These are phyloP conservation scores for Strigamia maritima DNA, from an alignment of 2,888 invertebrate genomes.

Conservation along the genomic window DNA sequence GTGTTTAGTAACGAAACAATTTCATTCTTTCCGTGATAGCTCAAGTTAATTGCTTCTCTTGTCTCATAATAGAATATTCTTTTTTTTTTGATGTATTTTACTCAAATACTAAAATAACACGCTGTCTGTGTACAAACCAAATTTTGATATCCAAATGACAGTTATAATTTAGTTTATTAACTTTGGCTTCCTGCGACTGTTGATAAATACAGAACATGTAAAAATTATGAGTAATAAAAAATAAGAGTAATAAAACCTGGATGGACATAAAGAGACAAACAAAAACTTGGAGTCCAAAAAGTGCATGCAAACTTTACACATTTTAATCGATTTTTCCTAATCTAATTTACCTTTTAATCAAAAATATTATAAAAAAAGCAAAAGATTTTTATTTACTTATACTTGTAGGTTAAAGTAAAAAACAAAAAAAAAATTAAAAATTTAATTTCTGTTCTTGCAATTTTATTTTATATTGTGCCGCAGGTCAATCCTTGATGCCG, in stretches of 20 bases:
- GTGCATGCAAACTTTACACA: background rate
- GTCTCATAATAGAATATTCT: conserved; percentile 6
- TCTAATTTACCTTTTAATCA: background rate
- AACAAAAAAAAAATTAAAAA: background rate
- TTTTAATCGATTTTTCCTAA: background rate
- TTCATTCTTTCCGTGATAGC: background rate
- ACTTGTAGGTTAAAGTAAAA: background rate
- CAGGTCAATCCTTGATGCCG: background rate
- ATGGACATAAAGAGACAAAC: background rate
- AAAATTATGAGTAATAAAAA: background rate
- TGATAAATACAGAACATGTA: conserved; percentile 9
- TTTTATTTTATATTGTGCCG: background rate
- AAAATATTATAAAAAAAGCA: background rate
- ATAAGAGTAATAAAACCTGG: background rate
- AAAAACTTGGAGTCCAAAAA: background rate
- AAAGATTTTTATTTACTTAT: background rate
- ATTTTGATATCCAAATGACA: conserved; percentile 1
- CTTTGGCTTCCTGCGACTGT: background rate
- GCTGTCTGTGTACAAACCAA: background rate
- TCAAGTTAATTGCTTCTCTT: conserved; percentile 2
- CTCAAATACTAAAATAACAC: background rate
- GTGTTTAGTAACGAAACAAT: conserved; percentile 7
- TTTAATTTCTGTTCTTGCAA: background rate
- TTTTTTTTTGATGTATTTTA: background rate
- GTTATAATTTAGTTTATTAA: conserved; percentile 16